phyloP scores from a whole-genome alignment of 2,113 vertebrate genomes.

The Otis tarda region DNA sequence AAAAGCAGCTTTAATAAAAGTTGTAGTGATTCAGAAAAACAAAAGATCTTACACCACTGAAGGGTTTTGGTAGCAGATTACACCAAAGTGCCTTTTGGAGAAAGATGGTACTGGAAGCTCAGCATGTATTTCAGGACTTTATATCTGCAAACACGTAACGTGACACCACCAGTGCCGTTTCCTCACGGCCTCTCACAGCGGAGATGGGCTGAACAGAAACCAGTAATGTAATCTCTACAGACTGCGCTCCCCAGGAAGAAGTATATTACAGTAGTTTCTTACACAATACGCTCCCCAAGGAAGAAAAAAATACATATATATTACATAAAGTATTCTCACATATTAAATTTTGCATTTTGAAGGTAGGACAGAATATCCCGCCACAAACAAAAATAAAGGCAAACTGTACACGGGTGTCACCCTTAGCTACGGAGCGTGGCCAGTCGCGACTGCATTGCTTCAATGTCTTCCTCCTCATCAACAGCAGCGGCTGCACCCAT shows the following conservation, averaged over 20 bases:
- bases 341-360: not conserved
- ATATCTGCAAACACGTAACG: not conserved
- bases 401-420: not conserved
- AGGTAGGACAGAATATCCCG: not conserved
- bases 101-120: not conserved
- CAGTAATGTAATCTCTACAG: not conserved
- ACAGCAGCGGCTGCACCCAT: constrained; percentile 82
- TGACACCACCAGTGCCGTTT: not conserved
- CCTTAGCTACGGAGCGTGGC: constrained; percentile 91
- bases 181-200: not conserved
- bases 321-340: constrained; percentile 63
- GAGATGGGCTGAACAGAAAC: not conserved
- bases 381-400: not conserved
- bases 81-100: constrained; percentile 1
- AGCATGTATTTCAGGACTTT: not conserved
- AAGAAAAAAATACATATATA: constrained; percentile 17
- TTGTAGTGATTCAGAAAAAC: constrained; percentile 53
- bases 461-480: constrained; percentile 91
- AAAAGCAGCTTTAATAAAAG: constrained; percentile 78
- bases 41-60: not conserved
- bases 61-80: not conserved
- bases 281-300: constrained; percentile 1
- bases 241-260: not conserved
- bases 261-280: constrained; percentile 45
- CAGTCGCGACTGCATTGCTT: constrained; percentile 94